Evolutionary conservation across 64 coral and sea anemone species (phyloP), one percentile per base, ranked within the genome.

Genomic region (Pachyseris speciosa): DNA sequence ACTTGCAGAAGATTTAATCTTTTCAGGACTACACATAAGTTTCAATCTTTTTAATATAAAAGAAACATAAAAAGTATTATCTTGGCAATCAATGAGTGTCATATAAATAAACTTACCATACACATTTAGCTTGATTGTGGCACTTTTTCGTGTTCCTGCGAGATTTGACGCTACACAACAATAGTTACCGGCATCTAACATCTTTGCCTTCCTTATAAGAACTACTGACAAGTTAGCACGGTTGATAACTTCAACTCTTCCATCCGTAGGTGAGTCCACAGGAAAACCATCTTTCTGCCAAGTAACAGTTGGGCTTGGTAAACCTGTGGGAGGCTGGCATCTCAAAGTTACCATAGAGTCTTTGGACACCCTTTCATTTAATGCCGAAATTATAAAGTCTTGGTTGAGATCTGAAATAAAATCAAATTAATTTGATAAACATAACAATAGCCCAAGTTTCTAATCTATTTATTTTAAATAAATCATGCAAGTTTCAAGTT

Each of bases 91-190:
- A n/a, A n/a, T n/a, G n/a, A n/a, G n/a, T n/a, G n/a, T n/a, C n/a
- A n/a, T n/a, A n/a, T n/a, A n/a, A n/a, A n/a, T n/a, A n/a, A n/a
- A 24, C 77, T 41, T 81, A 81, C 77, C 77, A 63, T 81, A 81
- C 3, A 81, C 77, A 24, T 22, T 81, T 9, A 81, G 20, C 53
- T 61, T 81, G 77, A 81, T 25, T 10, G 19, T 25, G 3, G 51
- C 22, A 41, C 52, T 81, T 37, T 57, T 15, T 7, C 53, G 53
- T n/a, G 7, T 60, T 53, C 52, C 53, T 4, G 25, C 77, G n/a
- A 26, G 53, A 52, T 42, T 81, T 81, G 77, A 81, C 5, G 22
- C 77, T 22, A 38, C 50, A 81, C 77, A 81, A 26, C 30, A 34
- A 58, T 81, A 81, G 25, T 41, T 0, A 4, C 77, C 77, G 12